Evolutionary conservation across 2,888 invertebrate species (phyloP).

Genomic region (Corbicula japonica): DNA sequence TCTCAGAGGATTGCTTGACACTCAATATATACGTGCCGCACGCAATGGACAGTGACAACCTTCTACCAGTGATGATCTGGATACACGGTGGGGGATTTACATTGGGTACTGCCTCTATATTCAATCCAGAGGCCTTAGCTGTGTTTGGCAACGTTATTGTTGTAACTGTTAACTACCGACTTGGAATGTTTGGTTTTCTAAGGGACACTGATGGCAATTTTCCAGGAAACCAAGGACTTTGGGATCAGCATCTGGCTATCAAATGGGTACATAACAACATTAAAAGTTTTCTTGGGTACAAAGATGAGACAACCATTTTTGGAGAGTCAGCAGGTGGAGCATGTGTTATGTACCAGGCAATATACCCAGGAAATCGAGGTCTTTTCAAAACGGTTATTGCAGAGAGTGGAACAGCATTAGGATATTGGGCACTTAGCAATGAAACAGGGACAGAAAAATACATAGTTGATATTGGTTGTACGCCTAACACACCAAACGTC

Average conservation of each 20-base stretch:
- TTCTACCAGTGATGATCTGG: conserved; percentile 55
- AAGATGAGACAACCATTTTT: conserved; percentile 45
- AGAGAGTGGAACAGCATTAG: conserved; percentile 40
- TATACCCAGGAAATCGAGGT: conserved; percentile 54
- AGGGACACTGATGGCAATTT: conserved; percentile 15
- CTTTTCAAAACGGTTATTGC: conserved; percentile 40
- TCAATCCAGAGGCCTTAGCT: neutral
- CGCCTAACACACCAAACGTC: neutral
- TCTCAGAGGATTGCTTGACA: conserved; percentile 50
- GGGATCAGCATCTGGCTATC: conserved; percentile 59
- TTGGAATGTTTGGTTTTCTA: conserved; percentile 51
- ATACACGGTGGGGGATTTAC: conserved; percentile 54
- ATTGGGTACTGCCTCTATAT: conserved; percentile 13
- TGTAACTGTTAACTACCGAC: conserved; percentile 57
- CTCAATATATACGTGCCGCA: conserved; percentile 49
- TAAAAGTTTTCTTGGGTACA: conserved; percentile 39
- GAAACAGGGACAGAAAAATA: conserved; percentile 4
- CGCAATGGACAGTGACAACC: neutral
- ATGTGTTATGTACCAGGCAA: conserved; percentile 33
- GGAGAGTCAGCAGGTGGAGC: conserved; percentile 51
- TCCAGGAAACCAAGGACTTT: conserved; percentile 55
- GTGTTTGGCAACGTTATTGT: conserved; percentile 10
- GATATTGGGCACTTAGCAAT: conserved; percentile 4
- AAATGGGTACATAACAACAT: conserved; percentile 60
- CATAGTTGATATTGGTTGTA: conserved; percentile 15